phyloP scores from a whole-genome alignment of 2,113 vertebrate genomes.

The Serinus canaria region DNA sequence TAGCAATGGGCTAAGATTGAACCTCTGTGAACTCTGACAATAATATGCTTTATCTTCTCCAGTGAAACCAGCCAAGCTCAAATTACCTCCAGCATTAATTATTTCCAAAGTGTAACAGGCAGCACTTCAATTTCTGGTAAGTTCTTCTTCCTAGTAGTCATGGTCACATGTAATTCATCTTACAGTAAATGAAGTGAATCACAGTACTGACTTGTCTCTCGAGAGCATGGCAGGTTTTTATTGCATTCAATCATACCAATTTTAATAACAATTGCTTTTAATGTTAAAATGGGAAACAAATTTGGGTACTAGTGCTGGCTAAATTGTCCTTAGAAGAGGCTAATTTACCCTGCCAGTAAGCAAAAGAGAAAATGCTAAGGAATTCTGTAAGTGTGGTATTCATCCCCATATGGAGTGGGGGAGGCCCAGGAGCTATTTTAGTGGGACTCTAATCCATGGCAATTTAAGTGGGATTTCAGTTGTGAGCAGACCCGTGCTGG shows the following conservation, averaged over 20 bases:
- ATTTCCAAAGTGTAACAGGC: neutral
- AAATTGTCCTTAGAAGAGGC: neutral
- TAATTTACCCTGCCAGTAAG: neutral
- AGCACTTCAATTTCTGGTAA: neutral
- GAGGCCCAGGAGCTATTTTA: conserved; percentile 38
- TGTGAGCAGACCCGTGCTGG: neutral
- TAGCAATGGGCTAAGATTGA: neutral
- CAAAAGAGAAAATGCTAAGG: neutral
- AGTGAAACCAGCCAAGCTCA: neutral
- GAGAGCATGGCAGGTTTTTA: neutral
- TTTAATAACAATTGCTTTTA: neutral
- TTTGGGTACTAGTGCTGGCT: neutral
- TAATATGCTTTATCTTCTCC: neutral
- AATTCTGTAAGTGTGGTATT: conserved; percentile 25
- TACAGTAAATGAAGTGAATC: neutral
- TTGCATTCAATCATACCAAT: neutral
- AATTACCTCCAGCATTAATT: neutral
- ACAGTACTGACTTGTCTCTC: neutral
- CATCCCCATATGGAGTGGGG: neutral
- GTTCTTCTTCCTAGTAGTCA: neutral
- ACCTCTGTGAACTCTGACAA: neutral
- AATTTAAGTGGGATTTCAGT: conserved; percentile 51
- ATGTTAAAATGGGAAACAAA: neutral
- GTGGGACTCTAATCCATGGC: conserved; percentile 8
- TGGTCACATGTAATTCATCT: neutral